Percentiles rank a stretch among this genome's conserved stretches.
These are phyloP conservation scores for Drosophila neotestacea DNA, from an alignment of 2,888 invertebrate genomes.

Conservation along the genomic window DNA sequence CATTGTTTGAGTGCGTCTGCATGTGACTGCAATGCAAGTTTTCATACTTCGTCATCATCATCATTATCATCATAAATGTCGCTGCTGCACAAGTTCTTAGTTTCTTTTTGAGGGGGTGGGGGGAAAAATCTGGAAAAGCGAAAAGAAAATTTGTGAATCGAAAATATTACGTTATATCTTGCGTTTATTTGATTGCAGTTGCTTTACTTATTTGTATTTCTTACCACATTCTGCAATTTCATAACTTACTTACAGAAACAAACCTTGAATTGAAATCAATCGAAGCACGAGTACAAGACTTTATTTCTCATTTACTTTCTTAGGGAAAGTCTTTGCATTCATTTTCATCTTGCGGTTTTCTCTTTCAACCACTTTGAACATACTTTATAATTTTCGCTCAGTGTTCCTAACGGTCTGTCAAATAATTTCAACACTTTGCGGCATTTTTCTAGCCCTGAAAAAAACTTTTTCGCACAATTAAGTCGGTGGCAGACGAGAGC, in stretches of 20 bases:
- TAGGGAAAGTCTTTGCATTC: background rate
- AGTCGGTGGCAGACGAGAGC: conserved; percentile 23
- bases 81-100: conserved; percentile 6
- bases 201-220: conserved; percentile 6
- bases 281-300: background rate
- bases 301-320: conserved; percentile 6
- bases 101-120: background rate
- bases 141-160: conserved; percentile 9
- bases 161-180: conserved; percentile 38
- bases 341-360: conserved; percentile 3
- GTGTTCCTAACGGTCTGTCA: conserved; percentile 47
- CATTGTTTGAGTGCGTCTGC: conserved; percentile 51
- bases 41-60: conserved; percentile 44
- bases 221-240: conserved; percentile 1
- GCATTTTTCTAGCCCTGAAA: conserved; percentile 48
- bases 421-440: conserved; percentile 62
- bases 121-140: background rate
- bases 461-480: conserved; percentile 60
- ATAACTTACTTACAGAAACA: conserved; percentile 1
- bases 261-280: background rate
- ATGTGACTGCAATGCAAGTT: conserved; percentile 61
- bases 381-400: conserved; percentile 58
- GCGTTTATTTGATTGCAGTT: conserved; percentile 32
- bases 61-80: conserved; percentile 67
- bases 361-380: conserved; percentile 19